Evolutionary conservation across 2,113 vertebrate species (phyloP), one percentile per base, ranked within the genome.

Genomic region (Scophthalmus maximus): DNA sequence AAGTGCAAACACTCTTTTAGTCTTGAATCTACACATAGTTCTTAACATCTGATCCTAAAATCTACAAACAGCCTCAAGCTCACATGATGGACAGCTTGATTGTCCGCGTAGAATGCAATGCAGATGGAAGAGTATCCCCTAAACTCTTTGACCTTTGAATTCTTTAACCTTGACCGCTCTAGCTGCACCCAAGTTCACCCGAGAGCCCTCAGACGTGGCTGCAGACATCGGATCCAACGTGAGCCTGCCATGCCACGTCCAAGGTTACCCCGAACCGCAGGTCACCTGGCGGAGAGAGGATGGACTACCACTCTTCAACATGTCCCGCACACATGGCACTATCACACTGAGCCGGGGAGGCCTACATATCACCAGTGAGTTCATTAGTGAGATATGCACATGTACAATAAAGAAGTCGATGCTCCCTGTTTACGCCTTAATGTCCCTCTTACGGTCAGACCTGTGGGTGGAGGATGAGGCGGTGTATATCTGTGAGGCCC

Each of bases 381-480:
- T 11, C 44, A 0, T 44, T 12, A 32, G 0, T n/a, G 4, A 20
- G 2, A 23, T 18, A 18, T 22, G n/a, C 5, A 18, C 6, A 25
- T 12, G 14, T 20, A 49, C 17, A 46, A 30, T 8, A 55, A 7
- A 57, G 1, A 23, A 6, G 25, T 26, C 22, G 49, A 70, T 42
- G 8, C 3, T 29, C 11, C 11, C 36, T 5, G 4, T 66, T 74
- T 6, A 47, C 1, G 0, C 38, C 23, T 59, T 14, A 61, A 25
- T 58, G 17, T 56, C 9, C 6, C 5, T 58, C 20, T 67, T n/a
- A 51, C n/a, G 57, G 9, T 78, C 73, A 99, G 98, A 94, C 73
- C 81, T 99, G 27, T 98, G 96, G 96, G 94, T 98, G 62, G 96
- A 89, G 23, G 97, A 99, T 91, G 95, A 96, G 68, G 94, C 91